Base-by-base conservation (phyloP, 2,797 vertebrate species). In the Myiotriccus ornatus region DNA sequence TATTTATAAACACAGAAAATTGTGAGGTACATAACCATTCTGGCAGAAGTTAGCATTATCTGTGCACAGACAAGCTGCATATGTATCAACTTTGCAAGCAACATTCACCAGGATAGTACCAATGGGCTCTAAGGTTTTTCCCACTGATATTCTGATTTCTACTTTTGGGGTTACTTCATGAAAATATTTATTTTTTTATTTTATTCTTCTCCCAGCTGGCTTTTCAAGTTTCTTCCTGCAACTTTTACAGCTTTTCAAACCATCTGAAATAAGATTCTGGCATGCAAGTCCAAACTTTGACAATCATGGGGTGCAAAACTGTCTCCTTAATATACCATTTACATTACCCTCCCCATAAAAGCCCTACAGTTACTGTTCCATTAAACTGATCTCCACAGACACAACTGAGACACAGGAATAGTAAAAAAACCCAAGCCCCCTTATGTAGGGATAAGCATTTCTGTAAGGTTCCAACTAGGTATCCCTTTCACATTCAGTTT, bases 401-500 rank as follows among this genome's bases (percentile, higher is more conserved):
- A 82, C 47, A 93, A 71, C 39, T 10, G 47, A 87, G 37, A 79
- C 15, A 35, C 1, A 22, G 9, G 15, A 63, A 44, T 4, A 63
- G 28, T 37, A 68, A 91, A 89, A 89, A 4, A 65, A 5, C 18
- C 8, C 10, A 18, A 74, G 79, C 2, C 0, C 27, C 22, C 15
- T 76, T 65, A 35, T 0, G 6, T 70, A 73, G 59, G 34, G 34
- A 70, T 24, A 84, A 79, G n/a, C 14, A 34, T 57, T 90, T 57
- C 43, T 77, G 30, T 55, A 74, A 64, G 21, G 56, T 50, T 90
- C 34, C 64, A 74, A 3, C 63, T 39, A 67, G 27, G 17, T 52
- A 44, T 87, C 56, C 16, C 68, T 94, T 95, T 86, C 46, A 73
- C 44, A 57, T 79, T 84, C 60, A 84, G 47, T 74, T 71, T 83